These are phyloP conservation scores for Scaptomyza montana DNA, from an alignment of 1,140 invertebrate species.

Conservation along the genomic window DNA sequence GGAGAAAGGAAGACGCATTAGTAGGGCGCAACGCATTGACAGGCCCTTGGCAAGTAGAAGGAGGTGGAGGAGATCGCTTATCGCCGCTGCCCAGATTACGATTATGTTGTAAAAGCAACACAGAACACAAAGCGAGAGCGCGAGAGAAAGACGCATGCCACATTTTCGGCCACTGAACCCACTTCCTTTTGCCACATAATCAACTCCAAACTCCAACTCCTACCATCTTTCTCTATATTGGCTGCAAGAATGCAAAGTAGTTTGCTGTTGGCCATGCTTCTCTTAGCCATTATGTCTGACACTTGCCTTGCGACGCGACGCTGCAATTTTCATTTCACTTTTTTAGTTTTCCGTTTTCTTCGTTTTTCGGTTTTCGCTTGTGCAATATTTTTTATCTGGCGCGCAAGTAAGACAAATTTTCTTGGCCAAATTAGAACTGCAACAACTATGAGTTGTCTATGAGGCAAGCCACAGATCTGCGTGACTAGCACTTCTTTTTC, in stretches of 20 bases:
- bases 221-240: background rate
- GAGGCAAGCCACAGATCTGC: conserved; percentile 45
- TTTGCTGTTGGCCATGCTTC: conserved; percentile 19
- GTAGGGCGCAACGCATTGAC: conserved; percentile 74
- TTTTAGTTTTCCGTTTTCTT: conserved; percentile 16
- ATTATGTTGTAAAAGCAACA: conserved; percentile 68
- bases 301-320: conserved; percentile 27
- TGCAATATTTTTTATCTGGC: conserved; percentile 61
- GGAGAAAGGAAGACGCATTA: conserved; percentile 54
- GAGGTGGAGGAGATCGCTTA: conserved; percentile 62
- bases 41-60: conserved; percentile 41
- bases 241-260: conserved; percentile 34
- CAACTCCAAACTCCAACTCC: conserved; percentile 32
- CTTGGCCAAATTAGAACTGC: conserved; percentile 73
- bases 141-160: conserved; percentile 6
- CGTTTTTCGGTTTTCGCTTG: conserved; percentile 13
- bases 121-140: background rate
- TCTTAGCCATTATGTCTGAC: conserved; percentile 47
- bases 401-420: conserved; percentile 46
- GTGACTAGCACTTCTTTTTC: conserved; percentile 8
- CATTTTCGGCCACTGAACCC: conserved; percentile 56
- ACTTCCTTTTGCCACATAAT: conserved; percentile 56
- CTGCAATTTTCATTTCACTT: conserved; percentile 78
- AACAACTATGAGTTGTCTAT: conserved; percentile 15
- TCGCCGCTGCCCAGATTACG: conserved; percentile 56